Evolutionary conservation across 1,140 invertebrate species (phyloP), one percentile per base, ranked within the genome.

Genomic region (Atta cephalotes): DNA sequence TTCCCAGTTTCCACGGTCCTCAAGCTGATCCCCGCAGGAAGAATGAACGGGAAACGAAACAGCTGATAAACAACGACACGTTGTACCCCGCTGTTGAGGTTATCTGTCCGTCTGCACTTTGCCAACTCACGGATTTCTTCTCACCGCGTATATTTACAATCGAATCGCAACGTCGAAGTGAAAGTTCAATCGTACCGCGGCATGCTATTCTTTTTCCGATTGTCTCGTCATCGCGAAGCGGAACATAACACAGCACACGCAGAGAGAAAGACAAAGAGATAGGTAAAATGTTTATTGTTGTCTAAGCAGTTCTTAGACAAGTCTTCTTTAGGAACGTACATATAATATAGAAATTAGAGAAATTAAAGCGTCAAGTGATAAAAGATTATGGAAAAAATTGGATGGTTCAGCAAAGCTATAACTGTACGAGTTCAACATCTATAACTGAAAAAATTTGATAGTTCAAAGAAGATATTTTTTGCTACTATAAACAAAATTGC

Each of bases 21-120:
- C 74, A 62, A 65, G 70, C 25, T 62, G 76, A 89, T 79, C 72
- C 18, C 35, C 72, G 65, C n/a, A 65, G 60, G 78, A 90, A 84
- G 86, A 87, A 88, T 65, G 84, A 89, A 86, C 56, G 78, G 56
- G 31, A 66, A 76, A n/a, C 68, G 53, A 79, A 56, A 71, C 78
- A 87, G 86, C 85, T 84, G 91, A 93, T 94, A 94, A 94, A 92
- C 92, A 93, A 90, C 88, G 86, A 88, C 77, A 91, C 86, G 88
- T 93, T 93, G 90, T 92, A 82, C 86, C 63, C 53, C 66, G 80
- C 81, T 60, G 76, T 90, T 87, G 90, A 85, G 91, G 89, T 93
- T 93, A 91, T 93, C 92, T 81, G 85, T 92, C 89, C 90, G 92
- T 92, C 90, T 88, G 88, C 90, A 92, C 88, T 92, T 91, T 90